Percentiles rank a stretch among this genome's conserved stretches.
phyloP scores from a whole-genome alignment of 2,797 vertebrate species.

The Calcarius lapponicus region DNA sequence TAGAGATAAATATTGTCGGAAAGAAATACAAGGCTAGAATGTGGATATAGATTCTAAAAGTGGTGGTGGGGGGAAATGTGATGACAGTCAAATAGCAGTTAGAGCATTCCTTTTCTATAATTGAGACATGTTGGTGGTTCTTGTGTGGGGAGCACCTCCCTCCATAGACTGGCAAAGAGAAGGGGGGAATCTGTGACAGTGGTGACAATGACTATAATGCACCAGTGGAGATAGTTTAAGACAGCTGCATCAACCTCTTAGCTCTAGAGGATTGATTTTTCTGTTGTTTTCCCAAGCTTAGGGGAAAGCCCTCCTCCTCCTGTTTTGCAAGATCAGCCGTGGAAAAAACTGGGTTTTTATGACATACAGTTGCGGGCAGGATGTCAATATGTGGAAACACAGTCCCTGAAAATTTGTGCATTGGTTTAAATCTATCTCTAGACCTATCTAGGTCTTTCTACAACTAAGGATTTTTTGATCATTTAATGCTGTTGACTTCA shows the following conservation, averaged over 20 bases:
- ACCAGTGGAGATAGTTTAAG: neutral
- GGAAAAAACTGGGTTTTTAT: neutral
- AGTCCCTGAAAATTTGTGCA: neutral
- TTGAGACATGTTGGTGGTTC: neutral
- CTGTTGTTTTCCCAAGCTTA: neutral
- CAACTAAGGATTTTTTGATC: neutral
- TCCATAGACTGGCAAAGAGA: neutral
- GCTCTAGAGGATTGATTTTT: neutral
- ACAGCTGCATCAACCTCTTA: neutral
- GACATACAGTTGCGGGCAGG: neutral
- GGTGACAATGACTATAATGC: neutral
- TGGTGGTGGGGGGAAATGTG: neutral
- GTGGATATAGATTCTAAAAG: neutral
- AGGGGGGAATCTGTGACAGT: neutral
- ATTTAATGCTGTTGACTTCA: neutral
- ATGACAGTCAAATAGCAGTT: neutral
- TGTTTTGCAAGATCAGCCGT: neutral
- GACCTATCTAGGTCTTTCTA: neutral
- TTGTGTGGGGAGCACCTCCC: neutral
- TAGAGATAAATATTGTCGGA: neutral
- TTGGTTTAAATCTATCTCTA: neutral
- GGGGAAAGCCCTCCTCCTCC: neutral
- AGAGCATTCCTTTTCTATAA: neutral
- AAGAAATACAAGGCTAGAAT: neutral
- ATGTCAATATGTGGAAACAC: neutral